A percentile compares a stretch with the other conserved stretches of the same genome.
phyloP scores from a whole-genome alignment of 2,888 invertebrate species.

The Pteria penguin region DNA sequence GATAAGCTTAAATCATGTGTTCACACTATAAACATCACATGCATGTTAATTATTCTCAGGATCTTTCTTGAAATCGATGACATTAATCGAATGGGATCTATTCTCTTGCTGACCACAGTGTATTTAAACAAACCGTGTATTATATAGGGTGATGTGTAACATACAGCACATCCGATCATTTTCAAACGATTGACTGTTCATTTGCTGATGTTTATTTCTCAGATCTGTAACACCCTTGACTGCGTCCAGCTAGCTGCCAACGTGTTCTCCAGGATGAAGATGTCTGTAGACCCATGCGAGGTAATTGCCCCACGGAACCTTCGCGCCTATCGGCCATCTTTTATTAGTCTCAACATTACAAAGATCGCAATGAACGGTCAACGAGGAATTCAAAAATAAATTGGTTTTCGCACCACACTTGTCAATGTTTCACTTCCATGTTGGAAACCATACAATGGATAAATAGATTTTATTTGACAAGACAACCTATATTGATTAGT shows the following conservation, averaged over 20 bases:
- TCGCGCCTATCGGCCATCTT: background rate
- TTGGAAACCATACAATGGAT: conserved; percentile 26
- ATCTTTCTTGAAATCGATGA: too few relatives aligned
- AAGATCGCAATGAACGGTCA: conserved; percentile 22
- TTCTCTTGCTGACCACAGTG: too few relatives aligned
- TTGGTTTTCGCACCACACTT: conserved; percentile 42
- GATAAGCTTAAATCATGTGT: too few relatives aligned
- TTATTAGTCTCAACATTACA: background rate
- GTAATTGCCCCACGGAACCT: conserved; percentile 36
- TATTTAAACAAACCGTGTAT: too few relatives aligned
- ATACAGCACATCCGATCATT: too few relatives aligned
- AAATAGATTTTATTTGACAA: conserved; percentile 31
- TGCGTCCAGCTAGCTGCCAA: conserved; percentile 49
- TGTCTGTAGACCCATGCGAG: conserved; percentile 53
- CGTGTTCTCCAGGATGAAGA: conserved; percentile 50
- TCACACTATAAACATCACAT: too few relatives aligned
- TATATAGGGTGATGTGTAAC: too few relatives aligned
- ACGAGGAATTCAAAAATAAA: conserved; percentile 39
- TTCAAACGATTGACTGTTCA: too few relatives aligned
- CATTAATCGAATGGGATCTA: too few relatives aligned
- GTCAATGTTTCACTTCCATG: conserved; percentile 7
- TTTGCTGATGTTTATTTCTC: conserved; percentile 20
- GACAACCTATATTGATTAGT: conserved; percentile 23
- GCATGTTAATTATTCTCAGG: too few relatives aligned
- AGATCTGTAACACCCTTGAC: conserved; percentile 35